These are phyloP conservation scores for Camelus dromedarius DNA, from an alignment of 2,113 vertebrate species.

Conservation along the genomic window DNA sequence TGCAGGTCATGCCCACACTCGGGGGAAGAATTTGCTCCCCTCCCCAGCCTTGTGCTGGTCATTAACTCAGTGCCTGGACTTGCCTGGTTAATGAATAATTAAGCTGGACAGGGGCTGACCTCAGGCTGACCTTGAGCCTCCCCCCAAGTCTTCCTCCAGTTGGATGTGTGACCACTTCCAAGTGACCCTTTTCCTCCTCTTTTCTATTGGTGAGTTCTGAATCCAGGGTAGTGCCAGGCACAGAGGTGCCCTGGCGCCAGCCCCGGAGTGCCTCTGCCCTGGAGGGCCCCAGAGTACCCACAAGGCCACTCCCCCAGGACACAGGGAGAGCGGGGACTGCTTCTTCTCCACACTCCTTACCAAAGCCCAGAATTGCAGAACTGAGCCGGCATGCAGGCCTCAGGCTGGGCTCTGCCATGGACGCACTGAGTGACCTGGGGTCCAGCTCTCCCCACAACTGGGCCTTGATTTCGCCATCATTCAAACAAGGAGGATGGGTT, in stretches of 20 bases:
- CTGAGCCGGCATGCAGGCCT: not conserved
- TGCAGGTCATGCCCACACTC: not conserved
- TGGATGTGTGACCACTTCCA: not conserved
- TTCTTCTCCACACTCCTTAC: not conserved
- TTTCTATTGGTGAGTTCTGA: not conserved
- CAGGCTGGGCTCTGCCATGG: not conserved
- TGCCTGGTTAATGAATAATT: constrained; percentile 61
- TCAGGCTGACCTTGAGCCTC: constrained; percentile 54
- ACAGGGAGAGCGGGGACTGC: not conserved
- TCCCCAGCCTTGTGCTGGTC: not conserved
- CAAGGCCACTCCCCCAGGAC: not conserved
- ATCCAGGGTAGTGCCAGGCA: not conserved
- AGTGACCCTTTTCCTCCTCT: not conserved
- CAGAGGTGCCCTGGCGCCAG: not conserved
- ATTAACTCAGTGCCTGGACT: not conserved
- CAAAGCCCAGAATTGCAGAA: not conserved
- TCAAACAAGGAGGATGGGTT: not conserved
- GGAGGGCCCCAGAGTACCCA: too few species aligned
- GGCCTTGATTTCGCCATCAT: not conserved
- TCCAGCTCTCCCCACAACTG: rapidly evolving
- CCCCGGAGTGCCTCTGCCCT: not conserved
- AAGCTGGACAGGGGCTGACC: constrained; percentile 63
- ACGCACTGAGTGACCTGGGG: rapidly evolving
- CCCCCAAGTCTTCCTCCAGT: not conserved
- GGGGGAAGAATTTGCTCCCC: not conserved